Conservation (phyloP, 2,888 invertebrate genomes). For the Troilus luridus region DNA sequence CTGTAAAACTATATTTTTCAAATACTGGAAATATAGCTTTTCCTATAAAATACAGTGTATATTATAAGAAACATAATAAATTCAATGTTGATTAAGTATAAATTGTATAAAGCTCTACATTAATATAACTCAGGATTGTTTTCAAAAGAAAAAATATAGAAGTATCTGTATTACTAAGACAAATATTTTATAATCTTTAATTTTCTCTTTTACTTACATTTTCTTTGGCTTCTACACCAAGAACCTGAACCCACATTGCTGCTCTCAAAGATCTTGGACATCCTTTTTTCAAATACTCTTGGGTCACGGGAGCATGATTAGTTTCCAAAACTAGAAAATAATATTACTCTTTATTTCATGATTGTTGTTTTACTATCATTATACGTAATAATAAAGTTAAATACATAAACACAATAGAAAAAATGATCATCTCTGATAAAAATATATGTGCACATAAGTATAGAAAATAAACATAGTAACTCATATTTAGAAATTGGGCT, state of each 20-base stretch:
- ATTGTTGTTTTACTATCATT: neutral
- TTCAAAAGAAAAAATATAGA: neutral
- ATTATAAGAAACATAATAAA: no score
- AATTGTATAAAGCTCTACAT: no score
- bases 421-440: no score
- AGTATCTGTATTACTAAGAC: neutral
- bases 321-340: conserved; percentile 72
- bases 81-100: no score
- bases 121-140: no score
- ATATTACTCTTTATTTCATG: neutral
- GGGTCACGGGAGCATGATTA: conserved; percentile 88
- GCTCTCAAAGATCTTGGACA: conserved; percentile 85
- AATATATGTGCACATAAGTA: no score
- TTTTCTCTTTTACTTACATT: conserved; percentile 71
- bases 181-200: neutral
- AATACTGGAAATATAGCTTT: conserved; percentile 80
- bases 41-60: conserved; percentile 72
- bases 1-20: conserved; percentile 86
- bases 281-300: conserved; percentile 90
- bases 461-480: no score
- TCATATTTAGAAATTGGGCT: no score
- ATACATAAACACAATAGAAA: no score
- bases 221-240: conserved; percentile 83
- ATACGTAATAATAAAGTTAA: no score
- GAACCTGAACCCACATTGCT: conserved; percentile 87